Base-by-base conservation (phyloP, 2,113 vertebrate species). In the Puma concolor region DNA sequence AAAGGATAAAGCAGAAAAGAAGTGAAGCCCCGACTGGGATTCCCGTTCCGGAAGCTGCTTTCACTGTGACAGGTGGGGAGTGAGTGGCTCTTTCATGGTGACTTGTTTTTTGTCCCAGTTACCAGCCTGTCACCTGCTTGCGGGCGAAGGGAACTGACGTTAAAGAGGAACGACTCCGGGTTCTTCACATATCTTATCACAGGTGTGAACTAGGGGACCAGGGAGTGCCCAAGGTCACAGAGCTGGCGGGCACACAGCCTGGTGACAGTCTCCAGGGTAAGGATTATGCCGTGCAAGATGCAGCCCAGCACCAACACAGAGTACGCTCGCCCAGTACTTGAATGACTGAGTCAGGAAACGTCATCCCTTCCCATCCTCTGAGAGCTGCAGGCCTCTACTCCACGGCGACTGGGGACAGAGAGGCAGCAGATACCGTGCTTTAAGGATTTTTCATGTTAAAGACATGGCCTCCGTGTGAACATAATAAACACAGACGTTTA, bases 181-280 rank as follows among this genome's bases (percentile, higher is more conserved):
- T 23, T 15, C 33, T 41, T 52, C 29, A 0, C 1, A 1, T 1
- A 4, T 4, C 64, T 52, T 4, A 48, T 13, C 23, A 1, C 33
- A 2, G 2, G 3, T 5, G 33, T 16, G 5, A 3, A 48, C 0
- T 7, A 10, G 5, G 36, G 84, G 69, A 9, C 0, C 4, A 7
- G 36, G 16, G 41, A 16, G n/a, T 0, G 13, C 38, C 80, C n/a
- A 6, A 1, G 54, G 29, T 16, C 60, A 10, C 3, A 0, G 19
- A 15, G 33, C 13, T 4, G 11, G 84, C 8, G 29, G 27, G 66
- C 16, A 10, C 57, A 2, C 9, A 2, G 36, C 13, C 5, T 12
- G 13, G 9, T 1, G 17, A 44, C 44, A 23, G 23, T 21, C 54
- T 19, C 5, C 3, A 54, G 13, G 15, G 82, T 0, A 11, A 3